phyloP scores from a whole-genome alignment of 2,888 invertebrate species.

The Amphipyra tragopoginis region DNA sequence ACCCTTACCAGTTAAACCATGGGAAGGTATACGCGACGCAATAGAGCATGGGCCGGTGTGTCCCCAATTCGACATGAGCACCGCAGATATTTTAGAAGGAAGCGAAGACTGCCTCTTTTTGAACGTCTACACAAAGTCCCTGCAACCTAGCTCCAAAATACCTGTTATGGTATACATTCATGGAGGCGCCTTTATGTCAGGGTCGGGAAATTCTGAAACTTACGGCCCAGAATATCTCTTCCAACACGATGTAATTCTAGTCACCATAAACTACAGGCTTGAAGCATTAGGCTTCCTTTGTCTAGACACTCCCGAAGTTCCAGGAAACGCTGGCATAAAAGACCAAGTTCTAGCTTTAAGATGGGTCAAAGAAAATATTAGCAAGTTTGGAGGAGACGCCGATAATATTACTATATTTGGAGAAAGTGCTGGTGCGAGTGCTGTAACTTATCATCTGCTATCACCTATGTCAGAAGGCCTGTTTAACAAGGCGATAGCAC shows the following conservation, averaged over 20 bases:
- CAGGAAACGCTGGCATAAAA: slow-evolving; percentile 81
- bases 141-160: slow-evolving; percentile 59
- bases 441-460: slow-evolving; percentile 78
- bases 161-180: slow-evolving; percentile 84
- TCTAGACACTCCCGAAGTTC: slow-evolving; percentile 72
- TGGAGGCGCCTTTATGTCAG: slow-evolving; percentile 78
- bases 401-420: slow-evolving; percentile 80
- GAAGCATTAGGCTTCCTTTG: slow-evolving; percentile 71
- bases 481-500: slow-evolving; percentile 79
- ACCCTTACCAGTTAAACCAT: slow-evolving; percentile 70
- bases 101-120: slow-evolving; percentile 78
- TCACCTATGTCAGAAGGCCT: slow-evolving; percentile 80
- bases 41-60: slow-evolving; percentile 75
- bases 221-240: slow-evolving; percentile 79
- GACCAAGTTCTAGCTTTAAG: slow-evolving; percentile 77
- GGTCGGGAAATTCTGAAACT: slow-evolving; percentile 73
- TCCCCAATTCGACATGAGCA: slow-evolving; percentile 73
- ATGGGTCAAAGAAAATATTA: slow-evolving; percentile 76
- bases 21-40: slow-evolving; percentile 76
- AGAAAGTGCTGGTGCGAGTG: slow-evolving; percentile 79
- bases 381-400: slow-evolving; percentile 75
- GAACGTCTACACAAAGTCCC: slow-evolving; percentile 74
- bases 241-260: slow-evolving; percentile 77
- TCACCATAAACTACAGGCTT: slow-evolving; percentile 82
- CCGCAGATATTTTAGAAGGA: slow-evolving; percentile 63